A percentile compares a stretch with the other conserved stretches of the same genome.
Evolutionary conservation across 1,140 invertebrate species (phyloP).

Genomic region (Diorhabda elongata): DNA sequence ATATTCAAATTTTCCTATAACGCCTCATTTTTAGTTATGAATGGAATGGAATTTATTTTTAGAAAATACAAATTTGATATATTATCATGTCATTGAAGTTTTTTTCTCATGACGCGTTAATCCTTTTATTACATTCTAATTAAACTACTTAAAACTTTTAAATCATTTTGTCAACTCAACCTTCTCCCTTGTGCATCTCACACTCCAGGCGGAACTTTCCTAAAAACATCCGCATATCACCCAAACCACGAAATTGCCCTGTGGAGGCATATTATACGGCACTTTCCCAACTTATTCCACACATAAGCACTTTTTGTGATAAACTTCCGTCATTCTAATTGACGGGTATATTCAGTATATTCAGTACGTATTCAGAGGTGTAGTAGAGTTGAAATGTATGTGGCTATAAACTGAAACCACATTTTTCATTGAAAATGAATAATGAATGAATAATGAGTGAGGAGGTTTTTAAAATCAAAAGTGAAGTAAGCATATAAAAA

Average conservation of each 20-base stretch:
- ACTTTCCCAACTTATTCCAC: constrained; percentile 10
- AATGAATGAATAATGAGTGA: too few relatives aligned
- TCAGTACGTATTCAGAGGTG: neutral
- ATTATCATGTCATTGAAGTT: too few relatives aligned
- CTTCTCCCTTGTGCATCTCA: neutral
- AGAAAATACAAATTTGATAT: too few relatives aligned
- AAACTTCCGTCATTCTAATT: constrained; percentile 10
- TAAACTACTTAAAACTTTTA: neutral
- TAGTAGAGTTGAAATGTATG: neutral
- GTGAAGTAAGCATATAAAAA: too few relatives aligned
- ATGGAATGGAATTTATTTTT: too few relatives aligned
- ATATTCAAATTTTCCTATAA: too few relatives aligned
- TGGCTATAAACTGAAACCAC: too few relatives aligned
- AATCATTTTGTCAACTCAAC: neutral
- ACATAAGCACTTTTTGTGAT: constrained; percentile 13
- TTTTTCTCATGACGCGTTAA: neutral
- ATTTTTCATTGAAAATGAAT: too few relatives aligned
- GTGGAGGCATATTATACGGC: constrained; percentile 10
- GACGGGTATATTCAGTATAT: constrained; percentile 6
- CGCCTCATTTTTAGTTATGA: too few relatives aligned
- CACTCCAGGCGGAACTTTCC: neutral
- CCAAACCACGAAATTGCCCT: constrained; percentile 6
- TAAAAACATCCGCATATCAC: neutral
- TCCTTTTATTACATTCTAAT: neutral
- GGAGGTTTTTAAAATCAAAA: too few relatives aligned